Evolutionary conservation across 2,888 invertebrate genomes (phyloP).

Genomic region (Silvanus unidentatus): DNA sequence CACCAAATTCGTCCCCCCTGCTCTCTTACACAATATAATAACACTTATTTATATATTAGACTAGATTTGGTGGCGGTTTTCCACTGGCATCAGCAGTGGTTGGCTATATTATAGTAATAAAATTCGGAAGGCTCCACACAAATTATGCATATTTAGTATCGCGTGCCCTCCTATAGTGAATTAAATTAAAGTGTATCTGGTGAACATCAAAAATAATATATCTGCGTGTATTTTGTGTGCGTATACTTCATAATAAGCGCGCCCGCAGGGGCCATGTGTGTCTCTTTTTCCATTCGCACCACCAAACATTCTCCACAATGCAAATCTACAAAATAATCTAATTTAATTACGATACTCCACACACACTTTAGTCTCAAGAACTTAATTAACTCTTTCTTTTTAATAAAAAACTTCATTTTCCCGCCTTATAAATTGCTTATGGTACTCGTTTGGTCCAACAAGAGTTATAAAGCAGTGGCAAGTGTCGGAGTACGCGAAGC

Average conservation of each 20-base stretch:
- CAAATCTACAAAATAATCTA: too few relatives aligned
- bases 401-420: background rate
- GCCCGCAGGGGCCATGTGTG: conserved; percentile 39
- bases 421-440: too few relatives aligned
- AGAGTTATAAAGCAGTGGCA: conserved; percentile 1
- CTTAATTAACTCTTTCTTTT: too few relatives aligned
- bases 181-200: conserved; percentile 46
- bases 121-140: conserved; percentile 38
- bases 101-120: conserved; percentile 35
- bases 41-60: too few relatives aligned
- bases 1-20: too few relatives aligned
- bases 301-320: too few relatives aligned
- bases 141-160: conserved; percentile 43
- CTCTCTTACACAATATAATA: too few relatives aligned
- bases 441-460: background rate
- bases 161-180: conserved; percentile 42
- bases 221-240: conserved; percentile 40
- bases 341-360: too few relatives aligned
- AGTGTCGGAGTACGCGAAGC: background rate
- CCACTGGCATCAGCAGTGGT: too few relatives aligned
- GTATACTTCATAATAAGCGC: conserved; percentile 23
- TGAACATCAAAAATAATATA: conserved; percentile 44
- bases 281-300: conserved; percentile 12
- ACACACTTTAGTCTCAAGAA: too few relatives aligned
- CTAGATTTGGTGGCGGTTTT: too few relatives aligned